Evolutionary conservation across 2,113 vertebrate species (phyloP).

Genomic region (Salvator merianae): DNA sequence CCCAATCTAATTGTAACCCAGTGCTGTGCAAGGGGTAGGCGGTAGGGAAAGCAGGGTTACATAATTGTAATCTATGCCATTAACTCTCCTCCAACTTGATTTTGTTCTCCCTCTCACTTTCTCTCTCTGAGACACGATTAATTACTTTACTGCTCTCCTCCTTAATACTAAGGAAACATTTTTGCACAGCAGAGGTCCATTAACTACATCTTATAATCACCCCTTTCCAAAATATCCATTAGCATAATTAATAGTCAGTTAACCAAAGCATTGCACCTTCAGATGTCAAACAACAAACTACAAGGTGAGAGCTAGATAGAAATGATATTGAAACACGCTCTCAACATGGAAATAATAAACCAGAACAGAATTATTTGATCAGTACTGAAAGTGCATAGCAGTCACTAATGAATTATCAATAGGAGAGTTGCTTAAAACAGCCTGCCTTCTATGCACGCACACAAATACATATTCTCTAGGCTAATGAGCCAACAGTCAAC

Average conservation of each 20-base stretch:
- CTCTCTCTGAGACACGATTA: constrained; percentile 5
- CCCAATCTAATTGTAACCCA: constrained; percentile 1
- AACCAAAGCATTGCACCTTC: constrained; percentile 53
- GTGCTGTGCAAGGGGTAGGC: not conserved
- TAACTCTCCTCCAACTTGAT: not conserved
- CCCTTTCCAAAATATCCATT: constrained; percentile 59
- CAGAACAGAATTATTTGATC: constrained; percentile 45
- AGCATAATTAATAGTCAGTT: constrained; percentile 64
- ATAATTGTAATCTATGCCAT: not conserved
- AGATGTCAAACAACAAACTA: constrained; percentile 43
- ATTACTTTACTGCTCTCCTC: constrained; percentile 38
- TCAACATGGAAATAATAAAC: constrained; percentile 30
- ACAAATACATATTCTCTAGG: not conserved
- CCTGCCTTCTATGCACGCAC: not conserved
- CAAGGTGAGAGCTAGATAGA: constrained; percentile 48
- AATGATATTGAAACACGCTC: constrained; percentile 37
- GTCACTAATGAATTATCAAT: constrained; percentile 44
- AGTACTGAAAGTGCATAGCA: constrained; percentile 34
- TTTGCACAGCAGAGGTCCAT: constrained; percentile 50
- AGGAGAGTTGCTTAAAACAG: not conserved
- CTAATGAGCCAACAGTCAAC: no score
- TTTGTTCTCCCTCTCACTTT: not conserved
- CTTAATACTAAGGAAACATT: constrained; percentile 35
- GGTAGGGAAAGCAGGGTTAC: not conserved
- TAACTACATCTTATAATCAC: constrained; percentile 62